phyloP scores from a whole-genome alignment of 1,140 invertebrate species.

The Lepidurus apus region DNA sequence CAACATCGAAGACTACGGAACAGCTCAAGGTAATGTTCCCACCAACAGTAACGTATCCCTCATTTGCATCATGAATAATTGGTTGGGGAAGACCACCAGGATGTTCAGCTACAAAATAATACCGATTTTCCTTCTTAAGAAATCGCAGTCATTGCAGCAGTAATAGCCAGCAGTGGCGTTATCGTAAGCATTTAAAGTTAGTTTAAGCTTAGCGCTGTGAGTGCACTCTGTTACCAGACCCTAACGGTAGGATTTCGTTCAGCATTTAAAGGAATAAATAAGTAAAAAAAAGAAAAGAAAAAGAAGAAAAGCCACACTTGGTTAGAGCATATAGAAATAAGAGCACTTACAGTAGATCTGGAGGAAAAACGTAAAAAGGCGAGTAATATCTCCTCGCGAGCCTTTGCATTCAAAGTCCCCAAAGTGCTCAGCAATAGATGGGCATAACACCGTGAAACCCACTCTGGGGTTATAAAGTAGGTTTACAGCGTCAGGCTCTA shows the following conservation, averaged over 20 bases:
- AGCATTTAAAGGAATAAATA: too few species aligned
- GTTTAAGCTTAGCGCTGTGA: too few species aligned
- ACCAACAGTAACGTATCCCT: neutral
- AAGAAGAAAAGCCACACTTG: too few species aligned
- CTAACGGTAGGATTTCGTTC: too few species aligned
- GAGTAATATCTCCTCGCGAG: neutral
- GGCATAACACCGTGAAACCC: neutral
- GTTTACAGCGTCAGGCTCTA: neutral
- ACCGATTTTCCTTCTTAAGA: too few species aligned
- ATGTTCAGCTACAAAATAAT: neutral
- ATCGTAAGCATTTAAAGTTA: too few species aligned
- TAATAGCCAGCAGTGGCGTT: too few species aligned
- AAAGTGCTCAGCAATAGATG: neutral
- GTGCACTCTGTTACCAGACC: too few species aligned
- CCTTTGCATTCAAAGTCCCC: conserved; percentile 12
- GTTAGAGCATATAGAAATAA: too few species aligned
- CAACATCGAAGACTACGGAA: neutral
- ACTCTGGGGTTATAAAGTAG: neutral
- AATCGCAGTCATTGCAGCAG: too few species aligned
- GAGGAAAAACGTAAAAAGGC: neutral
- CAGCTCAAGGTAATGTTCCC: neutral
- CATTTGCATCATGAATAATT: neutral
- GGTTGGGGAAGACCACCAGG: conserved; percentile 21
- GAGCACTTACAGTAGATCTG: neutral
- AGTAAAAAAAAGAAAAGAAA: too few species aligned